Base-by-base conservation (phyloP, 1,140 invertebrate species). In the Drosophila hydei region DNA sequence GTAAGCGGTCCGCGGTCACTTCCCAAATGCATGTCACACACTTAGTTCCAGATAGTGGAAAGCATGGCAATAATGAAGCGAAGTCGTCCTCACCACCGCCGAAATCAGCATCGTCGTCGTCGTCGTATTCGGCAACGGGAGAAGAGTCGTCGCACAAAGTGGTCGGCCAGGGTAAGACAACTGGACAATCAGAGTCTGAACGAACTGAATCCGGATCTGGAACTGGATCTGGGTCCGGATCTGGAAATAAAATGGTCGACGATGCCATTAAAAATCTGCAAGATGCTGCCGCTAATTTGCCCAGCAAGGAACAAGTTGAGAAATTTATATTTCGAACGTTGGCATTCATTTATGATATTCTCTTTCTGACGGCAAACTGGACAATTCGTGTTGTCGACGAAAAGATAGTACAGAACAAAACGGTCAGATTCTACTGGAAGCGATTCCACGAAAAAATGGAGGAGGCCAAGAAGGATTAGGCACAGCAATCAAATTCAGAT, bases 371-470 rank as follows among this genome's bases (percentile, higher is more conserved):
- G 1, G 71, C 12, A 36, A 72, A 59, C 25, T 87, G 76, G 65
- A 25, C 73, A n/a, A 12, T 80, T 16, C 54, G 62, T 19, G 74
- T 75, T 4, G 14, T 90, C 21, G 71, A 90, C 19, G 65, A 83
- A 11, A 77, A 91, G 6, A 62, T 91, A 21, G 8, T 91, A 3
- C 60, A 64, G 6, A 91, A 91, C 45, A 50, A 67, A 3, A 70
- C 56, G 0, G 69, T 91, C 0, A 72, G 83, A 54, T 21, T 54
- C 4, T 89, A 91, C 59, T 91, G 89, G 89, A 89, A 89, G 55
- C 59, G 70, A 7, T 84, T 91, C 63, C 85, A 87, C 19, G 76
- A 91, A 23, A 89, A 89, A 52, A 87, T 91, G 85, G 72, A 83
- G 16, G 19, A 89, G 50, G 79, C 85, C 36, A 88, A 88, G 48